A percentile compares a stretch with the other conserved stretches of the same genome.
Conservation (phyloP, 2,888 invertebrate species). For the Dasypogon diadema region DNA sequence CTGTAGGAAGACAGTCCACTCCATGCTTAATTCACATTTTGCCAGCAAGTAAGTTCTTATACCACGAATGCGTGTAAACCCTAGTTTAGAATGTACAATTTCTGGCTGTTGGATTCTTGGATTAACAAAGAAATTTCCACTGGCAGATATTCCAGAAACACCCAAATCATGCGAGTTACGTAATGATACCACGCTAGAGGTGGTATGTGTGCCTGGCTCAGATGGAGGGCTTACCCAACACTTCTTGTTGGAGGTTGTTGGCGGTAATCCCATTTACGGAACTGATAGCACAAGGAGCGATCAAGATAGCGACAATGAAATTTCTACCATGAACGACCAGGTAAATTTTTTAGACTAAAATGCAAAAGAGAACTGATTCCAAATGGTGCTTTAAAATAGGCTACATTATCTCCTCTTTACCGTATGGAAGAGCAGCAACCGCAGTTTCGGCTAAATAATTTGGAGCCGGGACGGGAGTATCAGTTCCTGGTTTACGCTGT, state of each 20-base stretch:
- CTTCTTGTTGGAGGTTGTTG: slow-evolving; percentile 84
- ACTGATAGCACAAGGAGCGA: slow-evolving; percentile 68
- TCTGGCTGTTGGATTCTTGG: neutral
- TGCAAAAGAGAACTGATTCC: neutral
- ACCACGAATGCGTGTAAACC: too few relatives aligned
- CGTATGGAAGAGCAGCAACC: slow-evolving; percentile 76
- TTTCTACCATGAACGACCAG: slow-evolving; percentile 77
- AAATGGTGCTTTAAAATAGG: slow-evolving; percentile 61
- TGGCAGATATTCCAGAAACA: slow-evolving; percentile 80
- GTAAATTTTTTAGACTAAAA: slow-evolving; percentile 64
- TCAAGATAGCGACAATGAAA: slow-evolving; percentile 71
- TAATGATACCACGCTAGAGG: slow-evolving; percentile 76
- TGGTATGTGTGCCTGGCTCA: slow-evolving; percentile 81
- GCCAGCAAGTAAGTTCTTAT: slow-evolving; percentile 83
- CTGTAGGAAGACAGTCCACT: slow-evolving; percentile 81
- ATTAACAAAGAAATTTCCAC: slow-evolving; percentile 56
- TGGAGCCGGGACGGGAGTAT: slow-evolving; percentile 83
- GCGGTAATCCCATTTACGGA: slow-evolving; percentile 71
- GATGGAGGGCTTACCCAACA: slow-evolving; percentile 86
- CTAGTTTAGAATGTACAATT: neutral
- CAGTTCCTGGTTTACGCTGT: slow-evolving; percentile 85
- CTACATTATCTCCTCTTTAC: slow-evolving; percentile 73
- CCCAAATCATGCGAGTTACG: slow-evolving; percentile 80
- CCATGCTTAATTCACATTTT: slow-evolving; percentile 87
- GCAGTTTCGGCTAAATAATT: slow-evolving; percentile 78